Base-by-base conservation (phyloP, 2,797 vertebrate species). In the Dromococcyx pavoninus region DNA sequence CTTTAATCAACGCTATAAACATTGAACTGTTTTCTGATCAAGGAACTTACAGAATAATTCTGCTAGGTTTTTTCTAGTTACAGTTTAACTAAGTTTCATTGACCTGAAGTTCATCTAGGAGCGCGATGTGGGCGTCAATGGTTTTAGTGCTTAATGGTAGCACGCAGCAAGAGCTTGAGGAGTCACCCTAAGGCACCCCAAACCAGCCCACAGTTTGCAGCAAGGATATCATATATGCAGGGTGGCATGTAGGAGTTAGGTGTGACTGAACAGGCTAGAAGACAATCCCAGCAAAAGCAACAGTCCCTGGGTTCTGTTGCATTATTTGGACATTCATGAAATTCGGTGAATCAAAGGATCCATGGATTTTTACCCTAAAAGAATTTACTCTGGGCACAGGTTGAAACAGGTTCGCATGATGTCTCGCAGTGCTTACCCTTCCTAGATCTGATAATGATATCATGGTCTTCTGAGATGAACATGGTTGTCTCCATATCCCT, bases 211-310 rank as follows among this genome's bases (percentile, higher is more conserved):
- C 5, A 5, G 11, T 13, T 33, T 39, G 7, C n/a, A 67, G 56
- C 62, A 60, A 48, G 35, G 54, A 56, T 62, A 75, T 46, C 51
- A 27, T 19, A 8, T 4, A 17, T 35, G 57, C 71, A 80, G 32
- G 60, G 44, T 2, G 57, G 33, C 16, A 32, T 9, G 28, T 4
- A 13, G 0, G 4, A 32, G 41, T 3, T 0, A 23, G 44, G 18
- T 35, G 30, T 8, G 44, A 12, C 17, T 14, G 5, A 81, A 56
- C 21, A 15, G 50, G 35, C 33, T 32, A 41, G 15, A 37, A 7
- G 7, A 24, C 5, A 51, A 6, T 7, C 10, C 0, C 23, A 67
- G 62, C 11, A 46, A 75, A 78, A 10, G 9, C 74, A 86, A 0
- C 11, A 23, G n/a, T 11, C n/a, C n/a, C 41, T 39, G 48, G 24